These are phyloP conservation scores for Atta texana DNA, from an alignment of 1,140 invertebrate genomes.

Conservation along the genomic window DNA sequence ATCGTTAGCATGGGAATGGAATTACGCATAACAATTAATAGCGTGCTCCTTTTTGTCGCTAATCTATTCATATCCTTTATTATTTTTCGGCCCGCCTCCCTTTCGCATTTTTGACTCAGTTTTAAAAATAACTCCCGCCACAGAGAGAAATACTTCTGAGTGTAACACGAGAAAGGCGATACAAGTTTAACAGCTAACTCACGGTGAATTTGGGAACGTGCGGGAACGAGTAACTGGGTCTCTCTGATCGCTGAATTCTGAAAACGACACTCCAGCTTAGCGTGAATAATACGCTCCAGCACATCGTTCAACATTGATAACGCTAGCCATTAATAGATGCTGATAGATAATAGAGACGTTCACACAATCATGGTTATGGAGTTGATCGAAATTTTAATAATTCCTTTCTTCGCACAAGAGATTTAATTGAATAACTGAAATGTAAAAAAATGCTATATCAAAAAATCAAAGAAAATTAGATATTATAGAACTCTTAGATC, in stretches of 20 bases:
- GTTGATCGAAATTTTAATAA: constrained; percentile 28
- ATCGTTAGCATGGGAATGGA: constrained; percentile 10
- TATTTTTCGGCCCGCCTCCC: constrained; percentile 32
- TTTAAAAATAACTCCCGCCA: neutral
- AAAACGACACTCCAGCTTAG: constrained; percentile 43
- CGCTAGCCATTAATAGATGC: constrained; percentile 44
- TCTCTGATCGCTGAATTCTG: constrained; percentile 47
- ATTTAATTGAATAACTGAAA: neutral
- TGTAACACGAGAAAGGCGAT: neutral
- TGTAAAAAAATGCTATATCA: too few species aligned
- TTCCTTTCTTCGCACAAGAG: neutral
- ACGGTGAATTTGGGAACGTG: constrained; percentile 8
- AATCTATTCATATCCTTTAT: constrained; percentile 34
- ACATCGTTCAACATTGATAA: constrained; percentile 8
- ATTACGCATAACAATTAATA: constrained; percentile 58
- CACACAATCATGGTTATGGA: neutral
- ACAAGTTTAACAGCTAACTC: constrained; percentile 3
- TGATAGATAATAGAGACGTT: constrained; percentile 26
- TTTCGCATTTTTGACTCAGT: neutral
- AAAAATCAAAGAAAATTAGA: too few species aligned
- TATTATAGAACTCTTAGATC: too few species aligned
- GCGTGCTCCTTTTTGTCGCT: neutral
- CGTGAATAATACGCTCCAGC: constrained; percentile 27
- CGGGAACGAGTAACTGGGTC: constrained; percentile 35
- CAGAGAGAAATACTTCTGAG: neutral